phyloP scores from a whole-genome alignment of 2,113 vertebrate genomes.

The Semnornis frantzii region DNA sequence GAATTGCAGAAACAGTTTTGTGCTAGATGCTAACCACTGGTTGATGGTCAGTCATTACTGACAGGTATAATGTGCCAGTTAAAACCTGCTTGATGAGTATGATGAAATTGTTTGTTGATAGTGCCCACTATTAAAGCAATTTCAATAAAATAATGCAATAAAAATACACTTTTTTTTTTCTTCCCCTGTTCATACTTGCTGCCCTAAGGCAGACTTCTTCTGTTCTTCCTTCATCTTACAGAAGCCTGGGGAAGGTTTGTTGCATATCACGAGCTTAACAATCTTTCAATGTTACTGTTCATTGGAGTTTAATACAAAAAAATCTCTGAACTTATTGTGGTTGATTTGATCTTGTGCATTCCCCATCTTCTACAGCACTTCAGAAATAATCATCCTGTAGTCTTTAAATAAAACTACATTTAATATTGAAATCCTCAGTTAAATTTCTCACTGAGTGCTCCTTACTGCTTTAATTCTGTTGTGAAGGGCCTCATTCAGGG shows the following conservation, averaged over 20 bases:
- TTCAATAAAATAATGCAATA: background rate
- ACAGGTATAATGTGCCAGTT: background rate
- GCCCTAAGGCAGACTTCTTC: background rate
- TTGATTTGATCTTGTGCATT: background rate
- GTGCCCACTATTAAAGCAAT: background rate
- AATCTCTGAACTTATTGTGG: background rate
- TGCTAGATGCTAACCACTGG: background rate
- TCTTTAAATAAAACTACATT: background rate
- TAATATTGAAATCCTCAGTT: background rate
- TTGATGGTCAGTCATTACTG: background rate
- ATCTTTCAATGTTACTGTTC: background rate
- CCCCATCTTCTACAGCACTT: background rate
- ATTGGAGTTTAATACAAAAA: background rate
- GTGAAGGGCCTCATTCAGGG: background rate
- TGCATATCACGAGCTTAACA: background rate
- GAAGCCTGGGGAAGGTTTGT: background rate
- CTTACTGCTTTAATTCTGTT: constrained; percentile 12
- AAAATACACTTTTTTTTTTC: accelerated
- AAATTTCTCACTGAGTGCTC: background rate
- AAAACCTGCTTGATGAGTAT: background rate
- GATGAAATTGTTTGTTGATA: background rate
- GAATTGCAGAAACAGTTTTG: background rate
- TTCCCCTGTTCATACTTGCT: background rate
- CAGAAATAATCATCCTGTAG: background rate
- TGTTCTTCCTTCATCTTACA: background rate